Conservation (phyloP, 2,113 vertebrate genomes). For the Anas platyrhynchos region DNA sequence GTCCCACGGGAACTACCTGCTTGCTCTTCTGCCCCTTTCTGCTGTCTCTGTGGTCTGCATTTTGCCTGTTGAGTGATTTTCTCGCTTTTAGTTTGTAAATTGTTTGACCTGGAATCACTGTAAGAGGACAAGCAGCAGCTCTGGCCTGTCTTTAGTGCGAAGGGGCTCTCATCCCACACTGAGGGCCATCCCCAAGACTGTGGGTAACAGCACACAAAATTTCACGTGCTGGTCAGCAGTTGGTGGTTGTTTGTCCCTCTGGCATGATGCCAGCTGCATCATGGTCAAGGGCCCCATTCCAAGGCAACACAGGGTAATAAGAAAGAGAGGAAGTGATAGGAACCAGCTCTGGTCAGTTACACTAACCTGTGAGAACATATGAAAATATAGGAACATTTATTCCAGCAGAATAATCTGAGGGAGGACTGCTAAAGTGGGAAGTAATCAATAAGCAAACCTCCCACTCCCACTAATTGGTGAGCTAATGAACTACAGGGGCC, state of each 20-base stretch:
- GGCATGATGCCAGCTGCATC: no score
- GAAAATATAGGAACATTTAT: no score
- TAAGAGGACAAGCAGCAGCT: background rate
- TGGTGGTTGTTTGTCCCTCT: background rate
- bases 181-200: background rate
- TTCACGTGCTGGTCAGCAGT: background rate
- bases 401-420: no score
- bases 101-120: background rate
- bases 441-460: no score
- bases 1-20: background rate
- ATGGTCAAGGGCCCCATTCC: no score
- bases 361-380: no score
- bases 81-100: background rate
- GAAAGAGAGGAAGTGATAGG: no score
- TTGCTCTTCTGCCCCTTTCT: rapidly evolving
- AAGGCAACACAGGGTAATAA: no score
- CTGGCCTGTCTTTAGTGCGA: rapidly evolving
- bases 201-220: rapidly evolving
- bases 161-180: background rate
- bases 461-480: no score
- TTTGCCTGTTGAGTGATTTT: background rate
- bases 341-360: no score
- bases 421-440: no score
- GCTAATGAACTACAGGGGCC: no score
- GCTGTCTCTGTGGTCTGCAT: background rate